phyloP scores from a whole-genome alignment of 35 echinoderm and acorn worm species.

The Strongylocentrotus purpuratus region DNA sequence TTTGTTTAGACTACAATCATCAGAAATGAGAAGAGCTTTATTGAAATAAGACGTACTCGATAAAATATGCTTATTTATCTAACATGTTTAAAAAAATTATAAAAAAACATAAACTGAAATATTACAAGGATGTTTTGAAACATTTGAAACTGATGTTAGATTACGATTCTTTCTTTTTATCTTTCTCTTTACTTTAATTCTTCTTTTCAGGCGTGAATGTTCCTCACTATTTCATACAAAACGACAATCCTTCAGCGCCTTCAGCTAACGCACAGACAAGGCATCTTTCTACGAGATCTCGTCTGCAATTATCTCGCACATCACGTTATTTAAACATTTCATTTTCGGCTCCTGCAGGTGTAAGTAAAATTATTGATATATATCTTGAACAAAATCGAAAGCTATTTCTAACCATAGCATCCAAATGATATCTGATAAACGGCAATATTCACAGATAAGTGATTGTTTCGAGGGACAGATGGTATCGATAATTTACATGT shows the following conservation, averaged over 20 bases:
- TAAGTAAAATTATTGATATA: neutral
- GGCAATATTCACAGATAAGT: neutral
- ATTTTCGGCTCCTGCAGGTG: conserved; percentile 39
- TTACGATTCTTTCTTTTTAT: too few relatives aligned
- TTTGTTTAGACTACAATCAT: too few relatives aligned
- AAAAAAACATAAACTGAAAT: too few relatives aligned
- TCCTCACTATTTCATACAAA: conserved; percentile 40
- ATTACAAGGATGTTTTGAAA: too few relatives aligned
- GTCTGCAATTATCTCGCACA: conserved; percentile 13
- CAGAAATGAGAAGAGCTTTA: too few relatives aligned
- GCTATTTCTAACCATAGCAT: neutral
- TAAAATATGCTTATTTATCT: too few relatives aligned
- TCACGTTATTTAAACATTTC: conserved; percentile 30
- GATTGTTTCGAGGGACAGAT: neutral
- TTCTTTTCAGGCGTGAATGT: neutral
- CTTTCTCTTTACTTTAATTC: neutral
- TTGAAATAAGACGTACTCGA: too few relatives aligned
- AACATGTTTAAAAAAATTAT: too few relatives aligned
- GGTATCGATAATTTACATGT: neutral
- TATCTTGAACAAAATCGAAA: neutral
- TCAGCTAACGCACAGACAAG: neutral
- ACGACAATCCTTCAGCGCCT: conserved; percentile 26
- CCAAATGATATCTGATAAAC: too few relatives aligned
- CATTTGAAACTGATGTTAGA: too few relatives aligned
- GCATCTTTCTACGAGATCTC: conserved; percentile 35